These are phyloP conservation scores for Proteles cristata DNA, from an alignment of 2,113 vertebrate species.

Conservation along the genomic window DNA sequence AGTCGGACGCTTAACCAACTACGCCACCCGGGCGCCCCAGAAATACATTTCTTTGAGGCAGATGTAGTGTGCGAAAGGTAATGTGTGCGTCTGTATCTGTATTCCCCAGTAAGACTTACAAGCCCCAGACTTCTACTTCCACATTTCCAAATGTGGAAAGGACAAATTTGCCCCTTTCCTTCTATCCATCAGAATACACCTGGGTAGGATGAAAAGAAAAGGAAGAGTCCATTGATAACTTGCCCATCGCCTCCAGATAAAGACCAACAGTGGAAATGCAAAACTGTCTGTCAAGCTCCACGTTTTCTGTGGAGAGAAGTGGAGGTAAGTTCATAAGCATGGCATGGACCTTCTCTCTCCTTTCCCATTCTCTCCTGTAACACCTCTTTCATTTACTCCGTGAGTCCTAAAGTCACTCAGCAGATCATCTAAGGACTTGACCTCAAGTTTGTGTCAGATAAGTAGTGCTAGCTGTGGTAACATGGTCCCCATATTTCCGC, in stretches of 20 bases:
- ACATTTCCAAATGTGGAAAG: neutral
- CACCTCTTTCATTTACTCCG: neutral
- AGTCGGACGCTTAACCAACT: too few relatives aligned
- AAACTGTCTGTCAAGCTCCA: neutral
- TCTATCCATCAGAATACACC: neutral
- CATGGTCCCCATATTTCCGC: neutral
- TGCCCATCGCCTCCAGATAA: neutral
- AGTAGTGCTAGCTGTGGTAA: neutral
- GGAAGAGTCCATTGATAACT: neutral
- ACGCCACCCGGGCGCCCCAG: too few relatives aligned
- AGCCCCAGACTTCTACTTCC: neutral
- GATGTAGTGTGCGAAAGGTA: neutral
- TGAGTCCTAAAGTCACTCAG: neutral
- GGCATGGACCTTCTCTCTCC: neutral
- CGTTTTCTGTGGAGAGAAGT: neutral
- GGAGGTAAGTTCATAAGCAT: neutral
- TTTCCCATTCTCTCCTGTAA: neutral
- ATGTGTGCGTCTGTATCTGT: neutral
- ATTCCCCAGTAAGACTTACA: neutral
- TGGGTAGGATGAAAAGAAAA: neutral
- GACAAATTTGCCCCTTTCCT: neutral
- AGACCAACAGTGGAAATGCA: neutral
- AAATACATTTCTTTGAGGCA: neutral
- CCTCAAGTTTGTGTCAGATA: neutral
- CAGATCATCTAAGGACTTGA: neutral